phyloP scores from a whole-genome alignment of 2,113 vertebrate genomes.

The Hassar affinis region DNA sequence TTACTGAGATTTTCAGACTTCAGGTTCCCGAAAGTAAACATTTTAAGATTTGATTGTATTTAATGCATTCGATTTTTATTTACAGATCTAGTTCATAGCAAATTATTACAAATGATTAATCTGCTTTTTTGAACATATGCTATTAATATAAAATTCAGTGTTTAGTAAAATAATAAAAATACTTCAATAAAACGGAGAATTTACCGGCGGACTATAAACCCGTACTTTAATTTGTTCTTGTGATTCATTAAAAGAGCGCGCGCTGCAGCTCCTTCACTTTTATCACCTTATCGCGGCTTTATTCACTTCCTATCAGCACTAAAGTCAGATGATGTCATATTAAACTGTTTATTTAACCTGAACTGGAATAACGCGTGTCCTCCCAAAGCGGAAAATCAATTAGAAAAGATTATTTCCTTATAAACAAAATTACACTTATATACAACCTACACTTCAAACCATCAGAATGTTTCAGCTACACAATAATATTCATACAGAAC shows the following conservation, averaged over 20 bases:
- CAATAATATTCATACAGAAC: not conserved
- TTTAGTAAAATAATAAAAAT: not conserved
- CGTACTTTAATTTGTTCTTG: not conserved
- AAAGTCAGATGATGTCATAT: slow-evolving; percentile 53
- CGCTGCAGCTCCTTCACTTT: not conserved
- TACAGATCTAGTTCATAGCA: not conserved
- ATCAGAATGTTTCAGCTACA: too few relatives aligned
- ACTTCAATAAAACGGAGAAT: not conserved
- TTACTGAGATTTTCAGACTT: not conserved
- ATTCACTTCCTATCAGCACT: slow-evolving; percentile 56
- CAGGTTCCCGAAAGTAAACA: not conserved
- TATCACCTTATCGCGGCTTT: slow-evolving; percentile 16
- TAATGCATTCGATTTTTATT: not conserved
- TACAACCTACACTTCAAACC: not conserved
- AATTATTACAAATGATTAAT: not conserved
- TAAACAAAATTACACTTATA: not conserved
- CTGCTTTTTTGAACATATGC: not conserved
- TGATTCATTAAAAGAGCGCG: not conserved
- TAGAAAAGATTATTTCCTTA: not conserved
- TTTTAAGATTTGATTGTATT: too few relatives aligned
- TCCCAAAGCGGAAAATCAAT: not conserved
- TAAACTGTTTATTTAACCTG: slow-evolving; percentile 17
- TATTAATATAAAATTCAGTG: not conserved
- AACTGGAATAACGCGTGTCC: not conserved
- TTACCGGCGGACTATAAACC: not conserved